These are phyloP conservation scores for Telmatherina bonti DNA, from an alignment of 2,797 vertebrate genomes.

Conservation along the genomic window DNA sequence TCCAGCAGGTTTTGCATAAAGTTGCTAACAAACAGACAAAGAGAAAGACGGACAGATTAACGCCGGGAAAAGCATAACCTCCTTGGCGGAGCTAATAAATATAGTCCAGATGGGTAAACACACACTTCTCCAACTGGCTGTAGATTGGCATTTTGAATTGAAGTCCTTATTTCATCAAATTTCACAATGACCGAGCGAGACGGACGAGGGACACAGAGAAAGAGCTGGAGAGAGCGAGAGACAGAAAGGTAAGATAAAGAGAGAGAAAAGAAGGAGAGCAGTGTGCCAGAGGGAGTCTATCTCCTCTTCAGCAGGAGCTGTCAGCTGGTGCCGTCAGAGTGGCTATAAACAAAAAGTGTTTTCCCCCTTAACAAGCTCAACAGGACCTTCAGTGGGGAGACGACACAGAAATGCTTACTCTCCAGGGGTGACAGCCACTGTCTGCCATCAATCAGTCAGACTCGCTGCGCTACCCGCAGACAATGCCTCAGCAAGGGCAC, in stretches of 20 bases:
- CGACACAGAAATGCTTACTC: conserved; percentile 81
- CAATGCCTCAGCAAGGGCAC: conserved; percentile 79
- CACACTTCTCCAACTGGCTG: neutral
- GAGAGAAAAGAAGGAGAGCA: conserved; percentile 20
- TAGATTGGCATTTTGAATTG: conserved; percentile 53
- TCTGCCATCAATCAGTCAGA: conserved; percentile 82
- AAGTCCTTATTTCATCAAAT: conserved; percentile 38
- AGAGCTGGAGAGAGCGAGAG: conserved; percentile 9
- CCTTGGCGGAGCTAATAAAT: too few species aligned
- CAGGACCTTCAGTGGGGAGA: conserved; percentile 80
- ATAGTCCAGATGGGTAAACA: too few species aligned
- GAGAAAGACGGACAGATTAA: too few species aligned
- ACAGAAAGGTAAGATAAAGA: conserved; percentile 41
- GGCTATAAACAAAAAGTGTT: conserved; percentile 82
- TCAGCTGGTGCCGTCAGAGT: conserved; percentile 74
- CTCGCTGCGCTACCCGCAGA: conserved; percentile 69
- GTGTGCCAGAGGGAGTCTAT: conserved; percentile 67
- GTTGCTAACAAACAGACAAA: too few species aligned
- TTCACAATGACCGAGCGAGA: conserved; percentile 26
- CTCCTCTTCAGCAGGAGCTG: conserved; percentile 78
- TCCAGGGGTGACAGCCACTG: conserved; percentile 79
- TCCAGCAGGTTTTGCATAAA: too few species aligned
- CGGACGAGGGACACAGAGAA: conserved; percentile 18
- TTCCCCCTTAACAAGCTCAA: conserved; percentile 86
- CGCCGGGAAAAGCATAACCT: too few species aligned